Conservation (phyloP, 2,113 vertebrate genomes). For the Bambusicola thoracicus region DNA sequence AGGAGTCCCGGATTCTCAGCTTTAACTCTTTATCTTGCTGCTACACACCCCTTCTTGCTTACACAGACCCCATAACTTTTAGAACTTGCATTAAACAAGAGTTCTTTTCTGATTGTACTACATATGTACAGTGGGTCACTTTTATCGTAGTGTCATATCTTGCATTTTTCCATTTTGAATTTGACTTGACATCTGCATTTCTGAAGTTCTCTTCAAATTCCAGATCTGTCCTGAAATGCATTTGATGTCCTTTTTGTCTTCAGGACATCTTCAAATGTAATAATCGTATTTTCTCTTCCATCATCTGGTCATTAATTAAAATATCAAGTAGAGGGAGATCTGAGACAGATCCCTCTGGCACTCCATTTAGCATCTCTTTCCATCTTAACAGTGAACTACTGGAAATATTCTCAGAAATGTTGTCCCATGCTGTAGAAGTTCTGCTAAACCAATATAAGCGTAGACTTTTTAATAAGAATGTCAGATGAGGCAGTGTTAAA, state of each 20-base stretch:
- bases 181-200: neutral
- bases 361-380: neutral
- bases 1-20: neutral
- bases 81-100: neutral
- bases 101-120: neutral
- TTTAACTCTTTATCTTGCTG: neutral
- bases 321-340: neutral
- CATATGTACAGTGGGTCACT: neutral
- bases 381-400: neutral
- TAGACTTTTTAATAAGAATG: neutral
- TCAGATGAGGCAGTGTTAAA: neutral
- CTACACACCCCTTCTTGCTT: neutral
- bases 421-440: neutral
- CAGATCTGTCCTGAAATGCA: neutral
- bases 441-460: neutral
- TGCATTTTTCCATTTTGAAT: neutral
- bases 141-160: neutral
- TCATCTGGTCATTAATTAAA: conserved; percentile 1
- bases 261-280: neutral
- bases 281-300: neutral
- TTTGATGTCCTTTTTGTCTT: neutral
- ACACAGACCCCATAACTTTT: neutral
- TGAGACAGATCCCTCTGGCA: neutral
- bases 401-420: neutral
- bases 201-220: neutral